phyloP scores from a whole-genome alignment of 2,113 vertebrate genomes.

The Copsychus sechellarum region DNA sequence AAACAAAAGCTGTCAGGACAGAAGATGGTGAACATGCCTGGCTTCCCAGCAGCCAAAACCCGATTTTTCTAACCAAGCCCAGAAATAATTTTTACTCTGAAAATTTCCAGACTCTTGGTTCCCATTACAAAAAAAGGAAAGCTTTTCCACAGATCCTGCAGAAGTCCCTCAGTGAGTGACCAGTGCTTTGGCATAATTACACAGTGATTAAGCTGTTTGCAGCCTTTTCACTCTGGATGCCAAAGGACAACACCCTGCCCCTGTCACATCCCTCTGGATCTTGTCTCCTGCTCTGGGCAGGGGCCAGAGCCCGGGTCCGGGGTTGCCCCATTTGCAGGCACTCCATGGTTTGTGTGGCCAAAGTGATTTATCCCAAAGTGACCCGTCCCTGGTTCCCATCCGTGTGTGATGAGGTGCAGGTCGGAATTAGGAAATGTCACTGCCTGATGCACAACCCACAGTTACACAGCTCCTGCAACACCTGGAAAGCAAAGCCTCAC shows the following conservation, averaged over 20 bases:
- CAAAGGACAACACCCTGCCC: not conserved
- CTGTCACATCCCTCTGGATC: not conserved
- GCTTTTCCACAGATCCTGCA: not conserved
- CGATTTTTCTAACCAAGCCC: not conserved
- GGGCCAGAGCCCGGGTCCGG: not conserved
- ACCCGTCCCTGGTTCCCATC: not conserved
- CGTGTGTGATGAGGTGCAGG: fast-evolving
- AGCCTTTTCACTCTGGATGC: not conserved
- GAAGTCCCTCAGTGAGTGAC: not conserved
- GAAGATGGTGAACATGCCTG: constrained; percentile 18
- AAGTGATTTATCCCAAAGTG: not conserved
- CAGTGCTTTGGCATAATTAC: not conserved
- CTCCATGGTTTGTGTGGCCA: fast-evolving
- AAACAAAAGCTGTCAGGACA: constrained; percentile 62
- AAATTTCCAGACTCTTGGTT: not conserved
- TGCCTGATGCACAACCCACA: not conserved
- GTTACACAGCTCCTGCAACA: not conserved
- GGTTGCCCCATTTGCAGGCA: not conserved
- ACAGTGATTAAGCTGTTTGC: not conserved
- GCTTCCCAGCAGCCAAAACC: not conserved
- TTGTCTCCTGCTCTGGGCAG: not conserved
- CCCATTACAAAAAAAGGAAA: not conserved
- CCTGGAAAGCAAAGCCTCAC: not conserved
- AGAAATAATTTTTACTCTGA: not conserved
- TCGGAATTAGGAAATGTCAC: not conserved